Percentiles rank a stretch among this genome's conserved stretches.
These are phyloP conservation scores for Geophilus truncorum DNA, from an alignment of 2,888 invertebrate species.

Conservation along the genomic window DNA sequence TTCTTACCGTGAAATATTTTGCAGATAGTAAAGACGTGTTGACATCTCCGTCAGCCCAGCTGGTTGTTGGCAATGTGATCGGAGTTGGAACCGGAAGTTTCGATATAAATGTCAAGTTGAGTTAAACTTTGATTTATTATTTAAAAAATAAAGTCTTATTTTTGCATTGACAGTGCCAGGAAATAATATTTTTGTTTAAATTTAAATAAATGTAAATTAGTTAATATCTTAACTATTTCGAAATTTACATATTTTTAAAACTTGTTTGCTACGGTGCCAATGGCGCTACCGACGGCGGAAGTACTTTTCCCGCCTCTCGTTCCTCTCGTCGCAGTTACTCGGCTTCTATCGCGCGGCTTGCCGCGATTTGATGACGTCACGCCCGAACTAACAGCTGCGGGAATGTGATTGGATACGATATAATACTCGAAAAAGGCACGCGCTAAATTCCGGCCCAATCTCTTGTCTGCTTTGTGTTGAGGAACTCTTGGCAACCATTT, in stretches of 20 bases:
- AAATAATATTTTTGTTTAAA: not conserved
- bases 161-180: not conserved
- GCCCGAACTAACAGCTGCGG: not conserved
- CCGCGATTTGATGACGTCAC: not conserved
- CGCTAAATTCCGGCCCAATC: conserved; percentile 70
- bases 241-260: not conserved
- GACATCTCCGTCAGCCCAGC: conserved; percentile 75
- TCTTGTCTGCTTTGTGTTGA: conserved; percentile 59
- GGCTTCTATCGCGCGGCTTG: not conserved
- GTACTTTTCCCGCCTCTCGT: not conserved
- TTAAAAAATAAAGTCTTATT: not conserved
- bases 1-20: conserved; percentile 43
- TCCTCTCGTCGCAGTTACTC: not conserved
- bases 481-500: conserved; percentile 29
- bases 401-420: conserved; percentile 63
- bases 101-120: conserved; percentile 44
- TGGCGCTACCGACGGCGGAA: not conserved
- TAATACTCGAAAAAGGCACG: conserved; percentile 75
- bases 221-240: too few species aligned
- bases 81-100: conserved; percentile 78
- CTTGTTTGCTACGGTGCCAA: not conserved
- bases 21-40: conserved; percentile 68
- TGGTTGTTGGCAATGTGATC: conserved; percentile 80
- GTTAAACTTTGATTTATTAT: not conserved
- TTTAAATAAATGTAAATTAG: too few species aligned